These are phyloP conservation scores for Lacanobia oleracea DNA, from an alignment of 2,888 invertebrate genomes.

Conservation along the genomic window DNA sequence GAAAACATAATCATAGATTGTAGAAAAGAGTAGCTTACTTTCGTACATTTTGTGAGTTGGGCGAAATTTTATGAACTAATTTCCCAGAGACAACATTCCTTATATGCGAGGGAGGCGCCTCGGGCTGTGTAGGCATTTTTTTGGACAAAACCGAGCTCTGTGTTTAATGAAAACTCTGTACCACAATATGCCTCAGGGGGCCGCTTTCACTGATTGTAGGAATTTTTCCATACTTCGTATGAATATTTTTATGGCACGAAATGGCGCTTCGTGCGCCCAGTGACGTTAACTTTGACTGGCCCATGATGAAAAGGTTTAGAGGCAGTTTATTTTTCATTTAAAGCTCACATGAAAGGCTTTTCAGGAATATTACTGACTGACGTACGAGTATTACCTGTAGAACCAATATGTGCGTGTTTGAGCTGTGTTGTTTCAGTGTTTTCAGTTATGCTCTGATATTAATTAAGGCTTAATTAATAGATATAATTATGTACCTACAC, in stretches of 20 bases:
- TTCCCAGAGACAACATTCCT: constrained; percentile 88
- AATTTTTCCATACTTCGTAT: constrained; percentile 83
- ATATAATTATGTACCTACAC: constrained; percentile 27
- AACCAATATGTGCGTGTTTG: constrained; percentile 34
- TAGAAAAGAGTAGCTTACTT: constrained; percentile 68
- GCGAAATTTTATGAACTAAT: constrained; percentile 88
- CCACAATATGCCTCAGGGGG: constrained; percentile 86
- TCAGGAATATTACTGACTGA: constrained; percentile 48
- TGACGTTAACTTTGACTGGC: constrained; percentile 67
- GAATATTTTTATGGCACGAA: constrained; percentile 81
- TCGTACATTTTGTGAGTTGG: constrained; percentile 74
- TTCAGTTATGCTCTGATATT: constrained; percentile 27
- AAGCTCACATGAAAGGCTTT: constrained; percentile 59
- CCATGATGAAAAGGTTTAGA: constrained; percentile 68
- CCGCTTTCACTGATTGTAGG: constrained; percentile 86
- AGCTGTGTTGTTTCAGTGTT: constrained; percentile 41
- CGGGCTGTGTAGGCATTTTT: constrained; percentile 83
- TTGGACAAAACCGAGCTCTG: constrained; percentile 83
- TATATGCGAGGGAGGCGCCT: constrained; percentile 83
- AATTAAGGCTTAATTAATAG: constrained; percentile 35
- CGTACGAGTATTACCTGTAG: constrained; percentile 36
- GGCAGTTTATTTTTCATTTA: constrained; percentile 60
- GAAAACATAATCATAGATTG: constrained; percentile 70
- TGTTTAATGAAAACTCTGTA: constrained; percentile 89
- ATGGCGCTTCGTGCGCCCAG: constrained; percentile 63